phyloP scores from a whole-genome alignment of 2,113 vertebrate genomes.

The Carettochelys insculpta region DNA sequence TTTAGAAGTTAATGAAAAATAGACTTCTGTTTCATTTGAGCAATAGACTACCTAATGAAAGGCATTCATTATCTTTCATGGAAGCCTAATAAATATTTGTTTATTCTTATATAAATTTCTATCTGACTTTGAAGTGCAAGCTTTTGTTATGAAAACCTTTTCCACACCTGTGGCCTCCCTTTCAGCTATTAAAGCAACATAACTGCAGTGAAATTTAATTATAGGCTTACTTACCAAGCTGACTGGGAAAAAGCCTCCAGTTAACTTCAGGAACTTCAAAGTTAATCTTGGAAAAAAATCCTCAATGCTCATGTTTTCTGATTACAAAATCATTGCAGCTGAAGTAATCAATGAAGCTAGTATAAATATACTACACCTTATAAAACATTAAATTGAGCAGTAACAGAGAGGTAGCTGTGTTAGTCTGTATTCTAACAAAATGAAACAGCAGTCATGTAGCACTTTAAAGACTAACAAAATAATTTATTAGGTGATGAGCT shows the following conservation, averaged over 20 bases:
- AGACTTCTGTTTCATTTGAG: accelerated
- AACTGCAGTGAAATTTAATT: neutral
- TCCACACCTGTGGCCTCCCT: neutral
- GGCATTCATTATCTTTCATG: neutral
- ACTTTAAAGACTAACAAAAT: no score
- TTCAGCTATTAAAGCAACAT: neutral
- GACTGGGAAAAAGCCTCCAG: neutral
- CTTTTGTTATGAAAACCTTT: neutral
- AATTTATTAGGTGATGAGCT: no score
- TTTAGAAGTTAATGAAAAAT: neutral
- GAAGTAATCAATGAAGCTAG: neutral
- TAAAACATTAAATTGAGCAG: neutral
- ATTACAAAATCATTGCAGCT: neutral
- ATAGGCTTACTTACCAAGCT: neutral
- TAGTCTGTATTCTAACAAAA: no score
- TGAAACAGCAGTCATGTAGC: no score
- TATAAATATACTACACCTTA: neutral
- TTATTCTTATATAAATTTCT: neutral
- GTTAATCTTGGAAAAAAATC: neutral
- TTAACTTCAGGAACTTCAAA: neutral
- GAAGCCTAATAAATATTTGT: neutral
- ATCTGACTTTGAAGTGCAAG: neutral
- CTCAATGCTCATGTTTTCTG: neutral
- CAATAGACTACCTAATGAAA: accelerated
- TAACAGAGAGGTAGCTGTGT: no score